A percentile compares a stretch with the other conserved stretches of the same genome.
phyloP scores from a whole-genome alignment of 1,140 invertebrate genomes.

The Eubasilissa regina region DNA sequence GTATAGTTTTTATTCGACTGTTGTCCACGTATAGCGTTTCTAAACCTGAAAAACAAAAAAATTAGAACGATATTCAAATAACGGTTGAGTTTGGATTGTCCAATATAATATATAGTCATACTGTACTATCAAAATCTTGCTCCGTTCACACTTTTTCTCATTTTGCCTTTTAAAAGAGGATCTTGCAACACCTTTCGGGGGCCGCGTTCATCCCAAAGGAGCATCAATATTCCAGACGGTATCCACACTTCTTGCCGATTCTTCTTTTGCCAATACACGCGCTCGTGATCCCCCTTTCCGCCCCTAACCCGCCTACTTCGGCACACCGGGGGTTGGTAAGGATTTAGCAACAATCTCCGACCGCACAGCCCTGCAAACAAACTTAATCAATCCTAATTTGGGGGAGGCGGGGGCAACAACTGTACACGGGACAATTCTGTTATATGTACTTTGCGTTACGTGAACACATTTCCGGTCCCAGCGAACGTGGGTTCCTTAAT shows the following conservation, averaged over 20 bases:
- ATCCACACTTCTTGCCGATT: constrained; percentile 40
- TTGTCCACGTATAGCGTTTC: too few species aligned
- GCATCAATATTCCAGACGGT: constrained; percentile 41
- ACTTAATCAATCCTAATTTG: constrained; percentile 61
- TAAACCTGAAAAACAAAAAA: too few species aligned
- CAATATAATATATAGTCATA: too few species aligned
- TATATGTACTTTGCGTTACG: constrained; percentile 24
- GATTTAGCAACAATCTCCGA: constrained; percentile 58
- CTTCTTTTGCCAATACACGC: constrained; percentile 42
- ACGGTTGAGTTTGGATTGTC: too few species aligned
- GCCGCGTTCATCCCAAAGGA: constrained; percentile 27
- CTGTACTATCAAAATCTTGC: too few species aligned
- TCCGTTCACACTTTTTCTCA: too few species aligned
- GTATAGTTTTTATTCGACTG: too few species aligned
- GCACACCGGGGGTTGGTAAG: constrained; percentile 6
- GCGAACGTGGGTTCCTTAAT: neutral
- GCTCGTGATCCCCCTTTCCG: neutral
- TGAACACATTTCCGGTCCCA: constrained; percentile 22
- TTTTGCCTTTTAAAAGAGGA: too few species aligned
- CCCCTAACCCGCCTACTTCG: neutral
- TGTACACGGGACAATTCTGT: neutral
- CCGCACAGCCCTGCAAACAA: constrained; percentile 55
- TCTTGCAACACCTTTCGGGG: constrained; percentile 6
- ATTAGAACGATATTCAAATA: too few species aligned
- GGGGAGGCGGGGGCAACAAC: constrained; percentile 14